Evolutionary conservation across 2,888 invertebrate genomes (phyloP).

Genomic region (Heliconius sara): DNA sequence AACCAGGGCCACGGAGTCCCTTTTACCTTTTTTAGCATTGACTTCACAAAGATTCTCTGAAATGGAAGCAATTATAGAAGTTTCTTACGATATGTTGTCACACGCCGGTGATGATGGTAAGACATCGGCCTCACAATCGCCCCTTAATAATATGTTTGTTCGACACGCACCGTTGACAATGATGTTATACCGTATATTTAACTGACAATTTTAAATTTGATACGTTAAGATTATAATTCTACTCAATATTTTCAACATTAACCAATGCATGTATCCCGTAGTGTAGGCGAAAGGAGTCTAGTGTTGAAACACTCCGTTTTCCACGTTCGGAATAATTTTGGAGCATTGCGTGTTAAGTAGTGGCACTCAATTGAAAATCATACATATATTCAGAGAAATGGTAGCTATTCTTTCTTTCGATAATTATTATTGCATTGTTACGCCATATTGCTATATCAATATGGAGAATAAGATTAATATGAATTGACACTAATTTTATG

Average conservation of each 20-base stretch:
- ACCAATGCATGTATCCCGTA: not conserved
- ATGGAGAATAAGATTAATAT: no score
- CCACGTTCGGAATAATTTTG: not conserved
- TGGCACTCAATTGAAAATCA: no score
- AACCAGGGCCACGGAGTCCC: not conserved
- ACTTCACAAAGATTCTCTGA: constrained; percentile 51
- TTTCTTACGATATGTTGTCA: constrained; percentile 67
- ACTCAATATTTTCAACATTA: not conserved
- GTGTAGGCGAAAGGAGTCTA: not conserved
- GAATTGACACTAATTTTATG: no score
- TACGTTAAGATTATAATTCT: constrained; percentile 2
- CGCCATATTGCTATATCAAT: no score
- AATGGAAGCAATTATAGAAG: constrained; percentile 66
- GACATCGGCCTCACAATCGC: constrained; percentile 53
- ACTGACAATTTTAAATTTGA: not conserved
- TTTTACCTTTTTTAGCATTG: constrained; percentile 28
- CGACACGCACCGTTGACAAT: constrained; percentile 67
- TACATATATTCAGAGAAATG: no score
- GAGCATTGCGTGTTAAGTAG: not conserved
- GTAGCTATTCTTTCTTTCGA: no score
- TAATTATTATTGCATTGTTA: no score
- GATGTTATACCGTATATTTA: constrained; percentile 34
- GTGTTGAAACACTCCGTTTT: not conserved
- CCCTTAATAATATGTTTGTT: constrained; percentile 65
- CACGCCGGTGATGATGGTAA: constrained; percentile 49